phyloP scores from a whole-genome alignment of 1,140 invertebrate genomes.

The Drosophila rhopaloa region DNA sequence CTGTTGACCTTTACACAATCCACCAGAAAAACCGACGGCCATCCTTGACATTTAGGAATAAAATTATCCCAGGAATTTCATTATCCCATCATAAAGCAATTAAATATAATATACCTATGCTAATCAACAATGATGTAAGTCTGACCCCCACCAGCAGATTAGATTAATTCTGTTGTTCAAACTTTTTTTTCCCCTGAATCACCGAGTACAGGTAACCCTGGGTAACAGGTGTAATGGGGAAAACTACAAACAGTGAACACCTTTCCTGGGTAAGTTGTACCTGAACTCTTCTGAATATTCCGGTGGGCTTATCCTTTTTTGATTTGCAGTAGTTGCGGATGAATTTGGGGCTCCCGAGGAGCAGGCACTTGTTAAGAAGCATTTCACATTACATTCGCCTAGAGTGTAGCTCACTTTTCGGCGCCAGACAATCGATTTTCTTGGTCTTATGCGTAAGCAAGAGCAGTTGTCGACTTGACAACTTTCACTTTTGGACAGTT shows the following conservation, averaged over 20 bases:
- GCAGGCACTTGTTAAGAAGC: conserved; percentile 58
- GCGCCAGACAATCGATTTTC: conserved; percentile 62
- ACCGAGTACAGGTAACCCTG: conserved; percentile 23
- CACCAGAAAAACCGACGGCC: background rate
- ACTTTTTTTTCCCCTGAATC: conserved; percentile 6
- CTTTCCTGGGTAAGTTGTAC: conserved; percentile 21
- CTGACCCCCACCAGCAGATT: conserved; percentile 37
- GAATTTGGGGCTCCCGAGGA: conserved; percentile 52
- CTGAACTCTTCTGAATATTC: conserved; percentile 65
- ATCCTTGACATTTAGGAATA: conserved; percentile 14
- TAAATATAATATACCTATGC: conserved; percentile 57
- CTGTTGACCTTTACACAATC: background rate
- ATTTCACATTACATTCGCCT: conserved; percentile 66
- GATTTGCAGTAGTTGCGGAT: conserved; percentile 49
- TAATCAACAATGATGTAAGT: conserved; percentile 34
- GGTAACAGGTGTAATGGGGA: conserved; percentile 37
- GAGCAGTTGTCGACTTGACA: conserved; percentile 8
- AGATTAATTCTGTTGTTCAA: conserved; percentile 48
- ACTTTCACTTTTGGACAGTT: conserved; percentile 35
- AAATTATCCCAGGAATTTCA: conserved; percentile 35
- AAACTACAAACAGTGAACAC: background rate
- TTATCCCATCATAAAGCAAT: conserved; percentile 62
- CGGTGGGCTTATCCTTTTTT: conserved; percentile 22
- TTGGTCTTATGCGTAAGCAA: conserved; percentile 9
- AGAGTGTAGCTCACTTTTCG: conserved; percentile 58